Evolutionary conservation across 1,140 invertebrate species (phyloP), one percentile per base, ranked within the genome.

Genomic region (Polypedilum pembai): DNA sequence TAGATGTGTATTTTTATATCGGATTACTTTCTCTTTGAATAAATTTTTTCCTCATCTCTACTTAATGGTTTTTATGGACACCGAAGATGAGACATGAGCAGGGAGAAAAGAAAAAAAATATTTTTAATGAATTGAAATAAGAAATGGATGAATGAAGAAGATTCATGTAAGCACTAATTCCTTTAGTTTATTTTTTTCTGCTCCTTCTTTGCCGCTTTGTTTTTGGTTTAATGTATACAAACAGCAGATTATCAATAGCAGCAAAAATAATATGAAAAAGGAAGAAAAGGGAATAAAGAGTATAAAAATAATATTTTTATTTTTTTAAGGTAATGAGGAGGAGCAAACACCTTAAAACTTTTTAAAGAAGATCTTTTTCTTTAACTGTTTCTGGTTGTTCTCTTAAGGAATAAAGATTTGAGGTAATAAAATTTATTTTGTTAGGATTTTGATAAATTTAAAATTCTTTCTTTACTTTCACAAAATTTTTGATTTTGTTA

Each of bases 1-100:
- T 21, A 21, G 20, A 69, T 69, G 20, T 69, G 10, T 20, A 20
- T 69, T 69, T 69, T 20, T 69, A 21, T 69, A 69, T 69, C 65
- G 65, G 65, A 69, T 69, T 69, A 69, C n/a, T 56, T 56, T 56
- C 15, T 56, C n/a, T 56, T 56, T 56, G 45, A 56, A 56, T 56
- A n/a, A 4, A 8, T 15, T 56, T 45, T 45, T 45, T 45, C 10
- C 15, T 12, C 41, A 12, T 45, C 45, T 56, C n/a, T 56, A 56
- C 45, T 56, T 56, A 56, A 56, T 56, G 45, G 45, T 56, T 56
- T 56, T 56, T 12, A n/a, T 12, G 15, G 20, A 69, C 15, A 69
- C n/a, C n/a, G 17, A 66, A 66, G 12, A 66, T 17, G 65, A 66
- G 65, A 66, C 17, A 69, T 20, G 65, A 69, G 20, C 17, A 15